Base-by-base conservation (phyloP, 1,140 invertebrate species). In the Drosophila suzukii region DNA sequence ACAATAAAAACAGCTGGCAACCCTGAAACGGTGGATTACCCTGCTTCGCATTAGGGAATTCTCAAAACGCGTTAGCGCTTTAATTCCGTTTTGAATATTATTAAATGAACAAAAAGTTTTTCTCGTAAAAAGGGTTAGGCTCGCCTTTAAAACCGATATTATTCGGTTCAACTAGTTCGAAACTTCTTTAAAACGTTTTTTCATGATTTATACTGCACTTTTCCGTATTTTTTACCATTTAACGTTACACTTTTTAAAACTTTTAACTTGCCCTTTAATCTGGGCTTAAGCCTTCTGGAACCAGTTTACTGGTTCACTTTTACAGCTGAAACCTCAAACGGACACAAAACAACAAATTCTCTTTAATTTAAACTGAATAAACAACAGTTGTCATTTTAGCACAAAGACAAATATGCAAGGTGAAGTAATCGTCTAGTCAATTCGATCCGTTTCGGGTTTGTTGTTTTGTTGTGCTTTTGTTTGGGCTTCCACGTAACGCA, bases 341-440 rank as follows among this genome's bases (percentile, higher is more conserved):
- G 13, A 2, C 24, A 8, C 27, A 6, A 71, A 43, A 50, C 44
- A 43, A 58, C n/a, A 10, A 8, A 15, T 49, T 34, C 15, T 7
- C 11, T 12, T 41, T 20, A 30, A 20, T 57, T 58, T 30, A 43
- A 71, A 71, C 65, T 71, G 51, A 41, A 71, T 46, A 71, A 70
- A 70, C 36, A 36, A 8, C n/a, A 36, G 51, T 38, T n/a, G 15
- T 3, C 15, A 13, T 59, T 43, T 27, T 17, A 5, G 43, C 43
- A 44, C 17, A 34, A 50, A 43, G 11, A 6, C 34, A 32, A 55
- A 30, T 47, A 36, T 47, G 13, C 24, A 55, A 32, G 36, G 36
- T 49, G 41, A 54, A 36, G 50, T 36, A 36, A 43, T 3, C 10
- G 17, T 30, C 46, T 41, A 50, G 30, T 20, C 38, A 38, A 60